Evolutionary conservation across 2,113 vertebrate genomes (phyloP).

Genomic region (Aptenodytes patagonicus): DNA sequence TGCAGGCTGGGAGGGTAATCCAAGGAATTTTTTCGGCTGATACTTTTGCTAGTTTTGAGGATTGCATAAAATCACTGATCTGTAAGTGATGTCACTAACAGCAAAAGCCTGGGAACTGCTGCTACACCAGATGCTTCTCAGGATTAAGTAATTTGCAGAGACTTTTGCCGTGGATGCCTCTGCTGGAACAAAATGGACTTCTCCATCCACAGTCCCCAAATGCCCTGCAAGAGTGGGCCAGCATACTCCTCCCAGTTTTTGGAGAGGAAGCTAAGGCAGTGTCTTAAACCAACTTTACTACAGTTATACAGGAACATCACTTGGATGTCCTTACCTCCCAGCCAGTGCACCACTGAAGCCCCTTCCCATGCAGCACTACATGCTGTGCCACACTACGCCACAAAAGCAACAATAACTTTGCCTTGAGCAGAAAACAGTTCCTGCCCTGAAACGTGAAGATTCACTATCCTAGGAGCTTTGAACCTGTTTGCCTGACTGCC

Average conservation of each 20-base stretch:
- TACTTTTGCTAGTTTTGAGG: background rate
- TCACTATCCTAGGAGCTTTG: background rate
- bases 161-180: background rate
- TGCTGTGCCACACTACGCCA: background rate
- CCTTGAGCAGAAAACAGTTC: background rate
- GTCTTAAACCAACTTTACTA: background rate
- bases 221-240: background rate
- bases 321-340: background rate
- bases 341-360: too few relatives aligned
- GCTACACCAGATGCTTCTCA: conserved; percentile 18
- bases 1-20: background rate
- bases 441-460: background rate
- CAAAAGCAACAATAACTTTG: background rate
- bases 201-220: background rate
- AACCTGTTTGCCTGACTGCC: background rate
- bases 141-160: conserved; percentile 28
- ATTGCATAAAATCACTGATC: background rate
- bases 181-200: background rate
- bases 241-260: background rate
- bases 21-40: background rate
- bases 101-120: background rate
- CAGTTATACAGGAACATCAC: background rate
- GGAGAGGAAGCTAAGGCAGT: background rate
- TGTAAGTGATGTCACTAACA: background rate
- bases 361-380: background rate